Base-by-base conservation (phyloP, 1,140 invertebrate species). In the Pogonus chalceus region DNA sequence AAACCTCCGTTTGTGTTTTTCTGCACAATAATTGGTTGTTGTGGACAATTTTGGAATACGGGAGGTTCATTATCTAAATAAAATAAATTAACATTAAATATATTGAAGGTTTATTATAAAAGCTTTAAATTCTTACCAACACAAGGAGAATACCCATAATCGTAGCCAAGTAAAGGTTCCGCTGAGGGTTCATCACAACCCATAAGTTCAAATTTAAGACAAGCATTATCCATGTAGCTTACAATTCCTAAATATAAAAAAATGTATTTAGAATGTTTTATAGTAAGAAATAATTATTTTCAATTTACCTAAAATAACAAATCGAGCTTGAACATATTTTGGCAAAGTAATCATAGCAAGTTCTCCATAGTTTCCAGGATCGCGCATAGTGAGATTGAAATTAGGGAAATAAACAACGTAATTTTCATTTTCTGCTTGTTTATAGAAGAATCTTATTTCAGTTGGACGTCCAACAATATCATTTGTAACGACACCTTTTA, bases 391-490 rank as follows among this genome's bases (percentile, higher is more conserved):
- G 20, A 95, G 69, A 69, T 94, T 96, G 66, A 95, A 95, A 63
- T 96, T 95, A 12, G 93, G 92, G 76, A 94, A 96, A 62, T 96
- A 96, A 0, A 96, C 90, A 4, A 96, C 91, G 63, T 95, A 96
- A 63, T 96, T 95, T 68, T 96, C 92, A 60, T 74, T 84, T 70
- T 94, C 92, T 2, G 87, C 79, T 72, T 92, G 88, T 72, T 97
- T 97, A 69, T 97, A 97, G 77, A 97, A 97, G 72, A 97, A 93
- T 54, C 94, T 77, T 52, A 97, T 92, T 77, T 96, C 92, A 0
- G 92, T 96, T 4, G 92, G 92, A 53, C 92, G 77, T 52, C 92
- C 92, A 10, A 95, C 92, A 49, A 95, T 92, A 63, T 95, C 92
- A 60, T 93, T 94, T 0, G 92, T 95, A 2, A 96, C 88, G 12